Base-by-base conservation (phyloP, 2,113 vertebrate species). In the Hemicordylus capensis region DNA sequence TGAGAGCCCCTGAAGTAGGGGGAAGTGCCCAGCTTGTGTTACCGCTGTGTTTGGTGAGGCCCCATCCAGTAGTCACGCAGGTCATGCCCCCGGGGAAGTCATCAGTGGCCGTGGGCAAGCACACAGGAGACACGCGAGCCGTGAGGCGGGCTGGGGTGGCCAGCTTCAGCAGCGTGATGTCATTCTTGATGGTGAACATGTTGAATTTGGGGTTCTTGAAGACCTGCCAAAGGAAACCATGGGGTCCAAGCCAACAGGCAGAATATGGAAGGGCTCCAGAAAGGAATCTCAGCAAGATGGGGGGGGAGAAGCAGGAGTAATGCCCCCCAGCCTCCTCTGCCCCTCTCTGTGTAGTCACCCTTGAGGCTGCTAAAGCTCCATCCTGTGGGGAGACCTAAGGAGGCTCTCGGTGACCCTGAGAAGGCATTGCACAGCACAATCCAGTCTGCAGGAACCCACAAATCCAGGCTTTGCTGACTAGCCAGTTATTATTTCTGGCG, bases 21-120 rank as follows among this genome's bases (percentile, higher is more conserved):
- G 15, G 31, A 3, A 44, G 51, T 22, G 42, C 11, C 59, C 15
- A 19, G 59, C 1, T 48, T n/a, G n/a, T n/a, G 10, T 91, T 89
- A 98, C 97, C 96, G 0, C 90, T 95, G 93, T 93, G n/a, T n/a
- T 90, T 93, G 82, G 97, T 97, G 93, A 95, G 94, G 10, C 97
- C 97, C 97, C 97, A 98, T 91, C 98, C 97, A 0, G 93, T 95
- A 85, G 97, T 98, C 89, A 95, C 93, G 1, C 98, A 98, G 89
- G 2, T 88, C 84, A 93, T 81, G 76, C 96, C 96, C 0, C 94
- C 95, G 0, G 94, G 76, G 91, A 96, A 98, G 92, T 93, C 86
- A 6, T 97, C 97, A 0, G 4, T 3, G 6, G 91, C 85, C 34
- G 86, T 66, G 0, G 97, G 96, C 58, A 98, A 76, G 31, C 98